Evolutionary conservation across 1,140 invertebrate genomes (phyloP), one percentile per base, ranked within the genome.

Genomic region (Neodiprion virginianus): DNA sequence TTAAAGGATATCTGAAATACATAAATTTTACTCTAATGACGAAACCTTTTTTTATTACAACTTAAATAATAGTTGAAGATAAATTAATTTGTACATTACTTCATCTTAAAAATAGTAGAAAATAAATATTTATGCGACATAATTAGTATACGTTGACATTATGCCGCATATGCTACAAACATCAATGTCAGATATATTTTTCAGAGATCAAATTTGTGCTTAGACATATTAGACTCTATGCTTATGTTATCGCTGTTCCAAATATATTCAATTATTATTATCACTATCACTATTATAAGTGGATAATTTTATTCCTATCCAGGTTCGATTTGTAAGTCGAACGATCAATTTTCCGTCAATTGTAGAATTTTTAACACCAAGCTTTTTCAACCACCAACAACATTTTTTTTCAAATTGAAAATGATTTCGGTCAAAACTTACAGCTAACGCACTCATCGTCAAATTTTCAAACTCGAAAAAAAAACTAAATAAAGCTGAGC

Each of bases 11-110:
- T 61, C 53, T 61, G 53, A 61, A 61, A 61, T 61, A 61, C 53
- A 61, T 17, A 17, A 14, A 61, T 17, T 61, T 61, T 4, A 61
- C 3, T 61, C 53, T 12, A 61, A 14, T 14, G 5, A 61, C n/a
- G n/a, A 8, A 12, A 14, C 8, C 53, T 61, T 61, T 17, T 17
- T 61, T 61, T 61, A 61, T 61, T 61, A 14, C 53, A 61, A 61
- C 8, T 61, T 17, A 61, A 61, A 61, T 40, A 40, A 12, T 61
- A 40, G 53, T 61, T 61, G n/a, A 17, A 17, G 53, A 61, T 61
- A 8, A 61, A 61, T 17, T 61, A 61, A 61, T 61, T 61, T 61
- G 53, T 61, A 61, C 53, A 61, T 61, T 61, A 61, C n/a, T 61
- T 61, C 8, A 5, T 17, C 53, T 61, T 61, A 17, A 40, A 61